A percentile compares a stretch with the other conserved stretches of the same genome.
Conservation (phyloP, 2,113 vertebrate genomes). For the Cinclus cinclus region DNA sequence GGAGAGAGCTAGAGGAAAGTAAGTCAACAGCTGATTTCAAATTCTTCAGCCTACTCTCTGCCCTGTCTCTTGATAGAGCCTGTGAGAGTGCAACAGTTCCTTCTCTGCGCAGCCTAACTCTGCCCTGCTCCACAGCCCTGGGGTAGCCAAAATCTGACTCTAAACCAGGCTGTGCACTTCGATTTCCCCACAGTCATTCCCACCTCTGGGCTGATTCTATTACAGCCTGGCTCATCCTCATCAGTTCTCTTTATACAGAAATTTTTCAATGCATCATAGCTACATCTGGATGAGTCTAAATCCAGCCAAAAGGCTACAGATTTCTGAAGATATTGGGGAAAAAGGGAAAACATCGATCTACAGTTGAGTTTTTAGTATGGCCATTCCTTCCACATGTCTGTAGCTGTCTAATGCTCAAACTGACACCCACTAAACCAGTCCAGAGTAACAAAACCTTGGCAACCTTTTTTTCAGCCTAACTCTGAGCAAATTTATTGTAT, state of each 20-base stretch:
- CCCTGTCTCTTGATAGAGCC: neutral
- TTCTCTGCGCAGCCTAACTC: neutral
- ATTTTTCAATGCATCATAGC: neutral
- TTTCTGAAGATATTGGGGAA: neutral
- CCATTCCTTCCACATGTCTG: neutral
- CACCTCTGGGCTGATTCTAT: neutral
- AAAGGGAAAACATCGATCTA: neutral
- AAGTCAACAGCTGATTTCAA: neutral
- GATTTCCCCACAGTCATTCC: neutral
- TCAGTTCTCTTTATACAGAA: neutral
- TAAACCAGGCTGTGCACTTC: neutral
- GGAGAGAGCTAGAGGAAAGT: neutral
- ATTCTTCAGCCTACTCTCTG: neutral
- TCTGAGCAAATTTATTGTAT: neutral
- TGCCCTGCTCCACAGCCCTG: fast-evolving
- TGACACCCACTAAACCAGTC: neutral
- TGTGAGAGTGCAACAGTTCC: neutral
- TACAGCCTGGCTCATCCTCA: neutral
- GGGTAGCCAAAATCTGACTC: neutral
- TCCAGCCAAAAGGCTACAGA: neutral
- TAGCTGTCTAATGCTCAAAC: neutral
- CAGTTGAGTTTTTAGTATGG: neutral
- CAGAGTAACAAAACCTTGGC: neutral
- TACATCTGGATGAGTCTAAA: neutral
- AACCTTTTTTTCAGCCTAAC: neutral